Percentiles rank a stretch among this genome's conserved stretches.
Evolutionary conservation across 2,888 invertebrate species (phyloP).

Genomic region (Bombyx huttoni): DNA sequence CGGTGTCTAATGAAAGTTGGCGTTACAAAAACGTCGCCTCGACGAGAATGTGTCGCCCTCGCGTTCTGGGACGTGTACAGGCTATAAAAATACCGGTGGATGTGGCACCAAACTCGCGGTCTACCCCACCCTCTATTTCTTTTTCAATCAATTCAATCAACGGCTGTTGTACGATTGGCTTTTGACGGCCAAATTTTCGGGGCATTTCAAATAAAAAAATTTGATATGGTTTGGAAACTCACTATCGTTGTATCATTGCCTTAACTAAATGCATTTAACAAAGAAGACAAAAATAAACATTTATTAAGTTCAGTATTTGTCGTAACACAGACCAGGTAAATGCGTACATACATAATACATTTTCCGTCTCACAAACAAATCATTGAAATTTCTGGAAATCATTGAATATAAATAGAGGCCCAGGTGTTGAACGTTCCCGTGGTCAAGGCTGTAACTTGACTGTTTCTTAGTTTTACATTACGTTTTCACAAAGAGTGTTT

Average conservation of each 20-base stretch:
- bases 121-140: constrained; percentile 52
- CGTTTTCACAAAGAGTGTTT: background rate
- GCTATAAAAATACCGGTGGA: constrained; percentile 65
- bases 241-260: background rate
- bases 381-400: background rate
- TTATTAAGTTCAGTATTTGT: background rate
- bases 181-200: constrained; percentile 37
- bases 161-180: constrained; percentile 49
- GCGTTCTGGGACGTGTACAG: constrained; percentile 63
- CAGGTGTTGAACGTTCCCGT: background rate
- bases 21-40: constrained; percentile 62
- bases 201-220: constrained; percentile 19
- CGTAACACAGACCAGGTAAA: background rate
- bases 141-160: constrained; percentile 68
- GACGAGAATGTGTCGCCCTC: constrained; percentile 66
- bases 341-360: background rate
- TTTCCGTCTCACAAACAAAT: background rate
- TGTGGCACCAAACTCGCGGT: constrained; percentile 30
- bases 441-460: background rate
- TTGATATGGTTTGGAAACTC: background rate
- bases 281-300: background rate
- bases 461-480: background rate
- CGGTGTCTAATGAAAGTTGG: constrained; percentile 66
- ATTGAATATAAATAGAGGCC: background rate
- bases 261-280: background rate